phyloP scores from a whole-genome alignment of 2,888 invertebrate species.

The Rotaria magnacalcarata region DNA sequence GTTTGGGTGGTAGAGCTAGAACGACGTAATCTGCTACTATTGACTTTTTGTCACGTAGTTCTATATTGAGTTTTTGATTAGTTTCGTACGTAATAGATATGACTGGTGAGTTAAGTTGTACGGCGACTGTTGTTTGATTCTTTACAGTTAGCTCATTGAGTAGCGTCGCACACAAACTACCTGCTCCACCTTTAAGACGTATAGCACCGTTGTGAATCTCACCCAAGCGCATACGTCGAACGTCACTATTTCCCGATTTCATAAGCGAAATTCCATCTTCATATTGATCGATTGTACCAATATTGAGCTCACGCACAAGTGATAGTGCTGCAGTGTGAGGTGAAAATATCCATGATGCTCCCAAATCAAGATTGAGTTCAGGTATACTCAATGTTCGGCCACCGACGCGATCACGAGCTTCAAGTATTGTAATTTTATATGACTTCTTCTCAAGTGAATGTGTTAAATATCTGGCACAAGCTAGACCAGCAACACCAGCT shows the following conservation, averaged over 20 bases:
- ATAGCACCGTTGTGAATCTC: neutral
- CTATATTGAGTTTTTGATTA: neutral
- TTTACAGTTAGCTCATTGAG: neutral
- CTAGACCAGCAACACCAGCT: neutral
- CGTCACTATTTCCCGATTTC: too few species aligned
- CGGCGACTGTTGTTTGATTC: neutral
- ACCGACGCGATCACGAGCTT: neutral
- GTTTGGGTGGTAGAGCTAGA: neutral
- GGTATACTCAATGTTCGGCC: neutral
- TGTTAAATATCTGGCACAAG: neutral
- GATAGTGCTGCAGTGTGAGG: neutral
- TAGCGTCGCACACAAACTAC: neutral
- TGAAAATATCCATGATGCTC: neutral
- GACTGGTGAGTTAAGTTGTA: neutral
- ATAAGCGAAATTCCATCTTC: neutral
- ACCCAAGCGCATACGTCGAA: neutral
- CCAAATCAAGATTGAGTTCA: neutral
- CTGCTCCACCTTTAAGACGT: neutral
- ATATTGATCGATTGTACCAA: neutral
- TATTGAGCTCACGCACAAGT: neutral
- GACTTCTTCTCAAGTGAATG: neutral
- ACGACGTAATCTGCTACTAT: neutral
- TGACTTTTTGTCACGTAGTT: neutral
- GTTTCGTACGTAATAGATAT: neutral
- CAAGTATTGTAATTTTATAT: neutral